Conservation (phyloP, 2,888 invertebrate species). For the Lysandra coridon region DNA sequence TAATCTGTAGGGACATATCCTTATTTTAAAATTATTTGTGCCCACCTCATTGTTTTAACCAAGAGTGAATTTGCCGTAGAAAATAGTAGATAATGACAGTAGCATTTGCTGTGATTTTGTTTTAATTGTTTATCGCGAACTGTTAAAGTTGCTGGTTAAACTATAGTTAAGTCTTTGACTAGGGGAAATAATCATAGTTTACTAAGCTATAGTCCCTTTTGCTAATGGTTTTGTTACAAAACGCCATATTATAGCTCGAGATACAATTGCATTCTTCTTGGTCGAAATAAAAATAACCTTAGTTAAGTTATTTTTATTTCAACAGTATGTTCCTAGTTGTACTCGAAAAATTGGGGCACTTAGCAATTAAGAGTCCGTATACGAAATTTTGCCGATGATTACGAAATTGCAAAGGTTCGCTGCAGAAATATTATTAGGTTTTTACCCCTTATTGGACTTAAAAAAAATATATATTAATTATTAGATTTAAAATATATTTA, state of each 20-base stretch:
- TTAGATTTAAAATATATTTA: no score
- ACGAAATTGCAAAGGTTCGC: no score
- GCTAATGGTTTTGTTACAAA: not conserved
- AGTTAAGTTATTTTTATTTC: no score
- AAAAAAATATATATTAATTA: no score
- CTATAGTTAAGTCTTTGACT: not conserved
- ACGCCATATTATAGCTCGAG: not conserved
- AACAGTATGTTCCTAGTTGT: no score
- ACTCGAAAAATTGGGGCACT: no score
- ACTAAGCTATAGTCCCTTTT: not conserved
- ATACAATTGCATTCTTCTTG: not conserved
- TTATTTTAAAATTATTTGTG: not conserved
- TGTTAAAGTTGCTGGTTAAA: not conserved
- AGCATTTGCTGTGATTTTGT: conserved; percentile 19
- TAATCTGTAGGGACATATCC: not conserved
- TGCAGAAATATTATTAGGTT: no score
- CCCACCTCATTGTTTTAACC: not conserved
- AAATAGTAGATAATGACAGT: not conserved
- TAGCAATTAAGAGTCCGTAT: no score
- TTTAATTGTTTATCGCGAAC: conserved; percentile 19
- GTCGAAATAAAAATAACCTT: no score
- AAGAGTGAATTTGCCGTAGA: not conserved
- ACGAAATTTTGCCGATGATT: no score
- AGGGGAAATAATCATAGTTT: not conserved
- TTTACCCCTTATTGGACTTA: no score